Base-by-base conservation (phyloP, 2,888 invertebrate species). In the Bellardia pandia region DNA sequence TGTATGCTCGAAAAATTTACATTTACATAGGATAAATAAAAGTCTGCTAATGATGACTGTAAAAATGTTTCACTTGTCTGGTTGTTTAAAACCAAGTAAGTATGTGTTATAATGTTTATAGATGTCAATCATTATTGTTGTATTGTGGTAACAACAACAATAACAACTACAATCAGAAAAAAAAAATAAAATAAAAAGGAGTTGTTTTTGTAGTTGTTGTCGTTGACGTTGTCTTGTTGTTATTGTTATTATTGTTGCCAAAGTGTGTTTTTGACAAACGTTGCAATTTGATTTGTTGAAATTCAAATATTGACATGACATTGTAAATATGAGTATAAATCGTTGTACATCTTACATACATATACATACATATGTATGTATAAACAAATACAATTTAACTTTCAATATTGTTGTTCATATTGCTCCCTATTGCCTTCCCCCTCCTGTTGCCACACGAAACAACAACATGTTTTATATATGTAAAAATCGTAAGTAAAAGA, bases 201-300 rank as follows among this genome's bases (percentile, higher is more conserved):
- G 68, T 81, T 69, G 4, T 53, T 42, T 0, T 62, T 62, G 9
- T 62, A 37, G 56, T 68, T 42, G 7, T 45, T 56, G 53, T 64
- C 45, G n/a, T 80, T 62, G 33, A 58, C 48, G 64, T 33, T 7
- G 45, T 56, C 42, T 64, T 56, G 11, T 80, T 62, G 16, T 53
- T 69, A 45, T 68, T 77, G 48, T 72, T 72, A 51, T 74, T 69
- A 42, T 77, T 79, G 79, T 74, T 76, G 80, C 68, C 80, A 68
- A 84, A 77, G 84, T 87, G 81, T 87, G 85, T 75, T 74, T 78
- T 85, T 85, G 87, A 87, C 87, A 85, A 82, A 85, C 77, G 81
- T 87, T 87, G 81, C 85, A 81, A 87, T 87, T 87, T 85, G 87
- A 87, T 87, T 87, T 87, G 87, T 85, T 72, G 37, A 77, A 81